These are phyloP conservation scores for Elmis aenea DNA, from an alignment of 2,888 invertebrate species.

Conservation along the genomic window DNA sequence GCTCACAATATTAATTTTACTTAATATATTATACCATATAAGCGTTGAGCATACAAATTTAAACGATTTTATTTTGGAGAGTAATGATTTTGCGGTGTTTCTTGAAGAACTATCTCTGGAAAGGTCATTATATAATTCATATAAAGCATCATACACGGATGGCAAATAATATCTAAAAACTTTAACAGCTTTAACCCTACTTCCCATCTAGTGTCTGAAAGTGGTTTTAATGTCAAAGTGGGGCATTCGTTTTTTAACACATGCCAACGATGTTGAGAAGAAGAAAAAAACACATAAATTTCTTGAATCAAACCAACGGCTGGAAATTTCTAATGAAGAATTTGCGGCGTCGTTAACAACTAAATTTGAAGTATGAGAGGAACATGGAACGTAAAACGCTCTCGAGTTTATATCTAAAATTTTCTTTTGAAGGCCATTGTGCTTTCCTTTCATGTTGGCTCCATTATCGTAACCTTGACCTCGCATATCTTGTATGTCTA, in stretches of 20 bases:
- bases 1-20: constrained; percentile 18
- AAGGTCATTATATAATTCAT: too few species aligned
- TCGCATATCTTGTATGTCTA: constrained; percentile 21
- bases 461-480: constrained; percentile 32
- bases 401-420: constrained; percentile 25
- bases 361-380: constrained; percentile 29
- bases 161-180: constrained; percentile 6
- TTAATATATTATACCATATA: constrained; percentile 20
- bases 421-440: constrained; percentile 28
- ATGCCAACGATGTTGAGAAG: constrained; percentile 22
- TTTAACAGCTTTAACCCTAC: too few species aligned
- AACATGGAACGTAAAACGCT: constrained; percentile 31
- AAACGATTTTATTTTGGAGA: too few species aligned
- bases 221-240: constrained; percentile 23
- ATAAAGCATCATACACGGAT: too few species aligned
- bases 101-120: constrained; percentile 18
- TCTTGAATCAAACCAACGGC: constrained; percentile 22
- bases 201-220: constrained; percentile 19
- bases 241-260: constrained; percentile 19
- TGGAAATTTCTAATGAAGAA: constrained; percentile 16
- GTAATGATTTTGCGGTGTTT: constrained; percentile 17
- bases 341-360: constrained; percentile 32
- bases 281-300: constrained; percentile 29
- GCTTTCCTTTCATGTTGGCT: constrained; percentile 29
- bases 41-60: constrained; percentile 4